Percentiles rank a stretch among this genome's conserved stretches.
Conservation (phyloP, 1,140 invertebrate genomes). For the Brachionus sp. region DNA sequence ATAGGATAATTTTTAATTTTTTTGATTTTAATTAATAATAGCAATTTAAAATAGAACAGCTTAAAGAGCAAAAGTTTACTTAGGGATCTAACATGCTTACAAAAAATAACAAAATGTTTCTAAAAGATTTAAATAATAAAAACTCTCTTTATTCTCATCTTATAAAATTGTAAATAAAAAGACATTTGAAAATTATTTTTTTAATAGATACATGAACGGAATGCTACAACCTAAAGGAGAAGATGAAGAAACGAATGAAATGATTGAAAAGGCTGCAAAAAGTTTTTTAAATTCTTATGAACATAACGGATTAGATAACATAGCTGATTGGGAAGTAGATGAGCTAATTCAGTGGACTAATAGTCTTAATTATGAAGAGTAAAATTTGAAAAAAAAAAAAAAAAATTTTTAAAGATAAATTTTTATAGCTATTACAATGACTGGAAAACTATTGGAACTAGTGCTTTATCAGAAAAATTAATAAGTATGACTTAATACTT, state of each 20-base stretch:
- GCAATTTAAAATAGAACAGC: no score
- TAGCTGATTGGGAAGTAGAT: conserved; percentile 59
- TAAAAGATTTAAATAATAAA: no score
- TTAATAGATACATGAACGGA: conserved; percentile 56
- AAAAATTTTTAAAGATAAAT: not conserved
- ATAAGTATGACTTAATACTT: conserved; percentile 50
- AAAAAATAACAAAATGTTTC: no score
- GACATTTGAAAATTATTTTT: not conserved
- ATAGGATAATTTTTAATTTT: no score
- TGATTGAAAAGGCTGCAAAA: conserved; percentile 57
- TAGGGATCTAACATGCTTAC: no score
- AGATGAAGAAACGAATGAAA: conserved; percentile 51
- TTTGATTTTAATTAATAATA: no score
- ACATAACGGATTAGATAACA: conserved; percentile 52
- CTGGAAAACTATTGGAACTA: conserved; percentile 57
- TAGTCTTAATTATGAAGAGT: conserved; percentile 59
- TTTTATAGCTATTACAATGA: conserved; percentile 52
- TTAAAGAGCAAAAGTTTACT: no score
- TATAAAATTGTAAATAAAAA: no score
- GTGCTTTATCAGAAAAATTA: conserved; percentile 53
- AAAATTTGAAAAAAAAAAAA: not conserved
- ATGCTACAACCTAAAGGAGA: conserved; percentile 55
- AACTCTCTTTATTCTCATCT: no score
- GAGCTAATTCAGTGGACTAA: conserved; percentile 59
- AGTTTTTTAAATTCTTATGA: conserved; percentile 57